A percentile compares a stretch with the other conserved stretches of the same genome.
Conservation (phyloP, 2,888 invertebrate species). For the Sturmia bella region DNA sequence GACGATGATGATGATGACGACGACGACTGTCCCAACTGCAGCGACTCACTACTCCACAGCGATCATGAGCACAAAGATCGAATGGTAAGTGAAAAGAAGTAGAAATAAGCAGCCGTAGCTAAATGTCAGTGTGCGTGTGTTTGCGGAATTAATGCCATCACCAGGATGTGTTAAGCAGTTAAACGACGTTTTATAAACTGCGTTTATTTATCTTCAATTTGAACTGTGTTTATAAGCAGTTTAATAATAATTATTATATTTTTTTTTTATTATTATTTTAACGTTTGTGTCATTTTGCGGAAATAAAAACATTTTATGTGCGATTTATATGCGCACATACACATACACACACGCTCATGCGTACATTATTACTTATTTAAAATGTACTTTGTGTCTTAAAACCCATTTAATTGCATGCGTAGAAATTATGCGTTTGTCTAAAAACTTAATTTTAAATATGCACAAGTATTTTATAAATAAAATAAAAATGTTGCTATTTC, state of each 20-base stretch:
- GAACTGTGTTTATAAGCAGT: conserved; percentile 59
- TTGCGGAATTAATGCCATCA: conserved; percentile 51
- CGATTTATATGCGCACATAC: neutral
- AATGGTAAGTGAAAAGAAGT: neutral
- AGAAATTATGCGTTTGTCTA: conserved; percentile 25
- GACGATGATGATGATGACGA: conserved; percentile 5
- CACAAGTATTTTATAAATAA: conserved; percentile 30
- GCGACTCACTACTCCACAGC: neutral
- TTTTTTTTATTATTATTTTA: conserved; percentile 37
- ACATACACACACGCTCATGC: too few species aligned
- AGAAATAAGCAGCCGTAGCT: neutral
- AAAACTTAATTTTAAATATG: conserved; percentile 18
- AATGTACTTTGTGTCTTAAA: conserved; percentile 28
- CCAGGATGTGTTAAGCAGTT: conserved; percentile 64
- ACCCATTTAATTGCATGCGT: conserved; percentile 44
- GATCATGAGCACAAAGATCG: conserved; percentile 2
- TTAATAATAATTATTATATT: conserved; percentile 54
- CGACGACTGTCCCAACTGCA: neutral
- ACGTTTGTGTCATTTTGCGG: conserved; percentile 46
- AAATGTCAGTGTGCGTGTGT: neutral
- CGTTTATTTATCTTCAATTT: conserved; percentile 59
- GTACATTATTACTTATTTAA: neutral
- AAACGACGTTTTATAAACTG: conserved; percentile 58
- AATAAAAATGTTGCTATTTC: neutral
- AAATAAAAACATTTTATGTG: conserved; percentile 53